phyloP scores from a whole-genome alignment of 2,113 vertebrate genomes.

The Tenrec ecaudatus region DNA sequence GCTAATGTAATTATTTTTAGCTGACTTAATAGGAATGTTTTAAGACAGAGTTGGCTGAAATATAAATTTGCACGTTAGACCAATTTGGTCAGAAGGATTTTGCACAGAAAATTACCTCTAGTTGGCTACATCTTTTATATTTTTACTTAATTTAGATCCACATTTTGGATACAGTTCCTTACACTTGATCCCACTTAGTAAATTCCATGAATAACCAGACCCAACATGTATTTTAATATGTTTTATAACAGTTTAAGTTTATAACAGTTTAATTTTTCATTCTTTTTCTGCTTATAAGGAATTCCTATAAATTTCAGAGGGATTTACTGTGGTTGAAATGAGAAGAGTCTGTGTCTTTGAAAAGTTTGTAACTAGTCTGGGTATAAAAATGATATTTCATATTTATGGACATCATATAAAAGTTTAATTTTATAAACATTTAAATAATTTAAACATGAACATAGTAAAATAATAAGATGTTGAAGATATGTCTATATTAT shows the following conservation, averaged over 20 bases:
- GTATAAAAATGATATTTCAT: conserved; percentile 45
- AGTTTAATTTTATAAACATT: conserved; percentile 25
- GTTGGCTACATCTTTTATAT: conserved; percentile 17
- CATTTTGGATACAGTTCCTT: too few relatives aligned
- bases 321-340: conserved; percentile 71
- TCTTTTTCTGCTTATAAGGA: conserved; percentile 54
- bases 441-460: conserved; percentile 50
- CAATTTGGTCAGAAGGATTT: conserved; percentile 20
- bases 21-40: background rate
- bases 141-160: conserved; percentile 43
- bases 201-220: too few relatives aligned
- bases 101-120: conserved; percentile 46
- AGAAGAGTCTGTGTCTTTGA: conserved; percentile 59
- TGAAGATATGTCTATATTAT: conserved; percentile 20
- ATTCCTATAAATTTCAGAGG: conserved; percentile 69
- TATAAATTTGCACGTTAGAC: conserved; percentile 31
- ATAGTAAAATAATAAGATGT: conserved; percentile 54
- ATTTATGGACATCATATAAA: conserved; percentile 64
- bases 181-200: too few relatives aligned
- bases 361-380: conserved; percentile 53
- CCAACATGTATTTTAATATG: too few relatives aligned
- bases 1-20: conserved; percentile 9
- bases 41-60: conserved; percentile 8
- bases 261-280: conserved; percentile 68
- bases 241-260: conserved; percentile 43